phyloP scores from a whole-genome alignment of 2,888 invertebrate genomes.

The Dendrolimus pini region DNA sequence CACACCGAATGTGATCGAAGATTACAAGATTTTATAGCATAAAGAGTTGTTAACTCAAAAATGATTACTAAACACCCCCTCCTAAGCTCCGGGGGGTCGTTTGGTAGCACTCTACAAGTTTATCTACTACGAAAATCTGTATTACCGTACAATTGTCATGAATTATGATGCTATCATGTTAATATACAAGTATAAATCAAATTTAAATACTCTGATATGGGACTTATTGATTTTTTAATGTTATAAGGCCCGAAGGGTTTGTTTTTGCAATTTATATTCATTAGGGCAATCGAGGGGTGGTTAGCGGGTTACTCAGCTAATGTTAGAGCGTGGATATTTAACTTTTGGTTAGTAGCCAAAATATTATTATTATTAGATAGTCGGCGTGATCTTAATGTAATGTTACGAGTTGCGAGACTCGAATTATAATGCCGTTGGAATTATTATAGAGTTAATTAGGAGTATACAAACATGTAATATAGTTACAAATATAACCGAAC shows the following conservation, averaged over 20 bases:
- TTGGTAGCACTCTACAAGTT: background rate
- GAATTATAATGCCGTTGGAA: too few species aligned
- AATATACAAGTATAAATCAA: slow-evolving; percentile 72
- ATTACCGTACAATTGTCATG: background rate
- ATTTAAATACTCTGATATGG: slow-evolving; percentile 54
- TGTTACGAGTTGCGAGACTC: too few species aligned
- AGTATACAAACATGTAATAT: too few species aligned
- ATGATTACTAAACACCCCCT: background rate
- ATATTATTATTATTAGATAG: too few species aligned
- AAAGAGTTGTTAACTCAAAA: background rate
- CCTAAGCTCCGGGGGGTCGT: background rate
- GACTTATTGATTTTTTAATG: slow-evolving; percentile 68
- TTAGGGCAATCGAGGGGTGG: slow-evolving; percentile 24
- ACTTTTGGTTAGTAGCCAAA: too few species aligned
- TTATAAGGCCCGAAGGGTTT: slow-evolving; percentile 53
- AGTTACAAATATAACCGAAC: too few species aligned
- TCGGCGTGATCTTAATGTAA: too few species aligned
- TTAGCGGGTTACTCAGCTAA: slow-evolving; percentile 15
- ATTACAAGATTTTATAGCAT: background rate
- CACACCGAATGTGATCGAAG: too few species aligned
- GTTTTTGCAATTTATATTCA: slow-evolving; percentile 69
- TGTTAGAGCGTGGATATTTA: background rate
- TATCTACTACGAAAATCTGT: background rate
- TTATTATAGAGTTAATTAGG: too few species aligned
- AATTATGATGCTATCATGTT: background rate